Base-by-base conservation (phyloP, 2,797 vertebrate species). In the Sitta carolinensis region DNA sequence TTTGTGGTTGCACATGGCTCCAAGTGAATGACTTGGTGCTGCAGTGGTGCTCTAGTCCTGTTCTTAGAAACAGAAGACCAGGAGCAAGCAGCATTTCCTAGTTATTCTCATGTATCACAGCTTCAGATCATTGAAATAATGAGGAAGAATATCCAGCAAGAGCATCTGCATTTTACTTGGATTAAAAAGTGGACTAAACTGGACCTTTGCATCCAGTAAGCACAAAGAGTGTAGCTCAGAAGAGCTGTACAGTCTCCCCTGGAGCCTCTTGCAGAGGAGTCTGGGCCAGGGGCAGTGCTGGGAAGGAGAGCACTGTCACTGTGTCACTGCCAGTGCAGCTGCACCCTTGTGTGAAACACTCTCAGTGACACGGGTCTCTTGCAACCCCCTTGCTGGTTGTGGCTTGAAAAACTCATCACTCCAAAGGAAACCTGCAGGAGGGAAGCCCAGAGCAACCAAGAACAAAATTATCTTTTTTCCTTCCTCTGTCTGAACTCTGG, bases 1-100 rank as follows among this genome's bases (percentile, higher is more conserved):
- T 74, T 66, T 84, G 91, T 84, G 76, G 86, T 80, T 85, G 61
- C 69, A 88, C 80, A 61, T 94, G 90, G 76, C 62, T 94, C 52
- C 73, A 62, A 9, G 36, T 47, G 87, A 78, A 58, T 48, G 62
- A 3, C 36, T 47, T 69, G 26, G 27, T 36, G 32, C 16, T 73
- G 23, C 52, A 21, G 40, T 47, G 30, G 5, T 70, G 77, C 42
- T 80, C 59, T 45, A 38, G 30, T 48, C 67, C 43, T 83, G 83
- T 57, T 89, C 84, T 87, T 84, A 70, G 77, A 74, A 62, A 42
- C 58, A 64, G 47, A 55, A 55, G 45, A 64, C 45, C 42, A 40
- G 43, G 27, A 79, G 34, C 42, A 87, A 75, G 30, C 50, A n/a
- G 25, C 27, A 48, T 76, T 76, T 81, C 77, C 45, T 54, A 11